These are phyloP conservation scores for Tribolium castaneum DNA, from an alignment of 1,140 invertebrate genomes.

Conservation along the genomic window DNA sequence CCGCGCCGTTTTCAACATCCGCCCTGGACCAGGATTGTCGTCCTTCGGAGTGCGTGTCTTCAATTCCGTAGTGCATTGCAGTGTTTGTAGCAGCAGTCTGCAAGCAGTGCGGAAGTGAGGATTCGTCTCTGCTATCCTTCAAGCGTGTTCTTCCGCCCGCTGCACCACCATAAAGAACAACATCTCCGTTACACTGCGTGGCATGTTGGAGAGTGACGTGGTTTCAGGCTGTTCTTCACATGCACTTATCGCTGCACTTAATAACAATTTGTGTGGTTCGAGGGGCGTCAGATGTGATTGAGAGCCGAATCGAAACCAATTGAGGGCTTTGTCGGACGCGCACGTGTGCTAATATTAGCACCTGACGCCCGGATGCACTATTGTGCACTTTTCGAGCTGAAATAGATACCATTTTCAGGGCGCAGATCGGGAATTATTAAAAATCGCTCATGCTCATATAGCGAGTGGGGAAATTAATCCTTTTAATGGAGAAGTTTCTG, in stretches of 20 bases:
- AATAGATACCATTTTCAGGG: too few species aligned
- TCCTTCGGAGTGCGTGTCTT: conserved; percentile 64
- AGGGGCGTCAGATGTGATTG: conserved; percentile 10
- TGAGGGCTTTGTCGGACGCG: conserved; percentile 17
- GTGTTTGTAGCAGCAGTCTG: conserved; percentile 78
- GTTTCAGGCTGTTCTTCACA: neutral
- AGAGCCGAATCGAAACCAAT: conserved; percentile 26
- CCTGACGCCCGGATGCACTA: neutral
- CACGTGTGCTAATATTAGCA: conserved; percentile 24
- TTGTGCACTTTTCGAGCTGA: neutral
- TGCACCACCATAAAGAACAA: conserved; percentile 27
- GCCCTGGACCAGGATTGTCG: too few species aligned
- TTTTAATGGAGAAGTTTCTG: too few species aligned
- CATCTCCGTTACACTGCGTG: conserved; percentile 6
- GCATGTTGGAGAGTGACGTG: neutral
- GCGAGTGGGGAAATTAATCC: too few species aligned
- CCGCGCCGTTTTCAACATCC: neutral
- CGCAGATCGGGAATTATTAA: too few species aligned
- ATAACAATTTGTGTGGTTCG: conserved; percentile 10
- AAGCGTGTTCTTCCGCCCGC: conserved; percentile 18
- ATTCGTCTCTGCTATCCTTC: conserved; percentile 44
- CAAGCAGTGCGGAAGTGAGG: conserved; percentile 92
- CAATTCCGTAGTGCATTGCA: conserved; percentile 97
- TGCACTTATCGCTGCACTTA: conserved; percentile 27
- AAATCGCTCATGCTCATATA: too few species aligned